Conservation (phyloP, 2,113 vertebrate genomes). For the Solea senegalensis region DNA sequence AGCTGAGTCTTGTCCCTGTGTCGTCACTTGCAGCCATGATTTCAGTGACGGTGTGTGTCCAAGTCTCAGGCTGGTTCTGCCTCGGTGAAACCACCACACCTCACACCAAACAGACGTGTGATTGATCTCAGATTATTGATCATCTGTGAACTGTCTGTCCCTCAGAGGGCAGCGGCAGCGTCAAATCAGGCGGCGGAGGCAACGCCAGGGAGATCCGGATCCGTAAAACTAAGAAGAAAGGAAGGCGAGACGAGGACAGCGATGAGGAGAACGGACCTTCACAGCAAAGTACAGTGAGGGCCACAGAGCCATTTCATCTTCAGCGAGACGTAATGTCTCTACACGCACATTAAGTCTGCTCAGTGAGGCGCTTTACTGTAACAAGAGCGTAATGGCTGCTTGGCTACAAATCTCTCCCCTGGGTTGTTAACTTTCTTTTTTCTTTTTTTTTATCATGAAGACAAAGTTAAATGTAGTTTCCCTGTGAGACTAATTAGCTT, state of each 20-base stretch:
- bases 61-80: no score
- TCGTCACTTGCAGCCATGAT: no score
- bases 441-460: conserved; percentile 12
- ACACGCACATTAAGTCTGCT: conserved; percentile 37
- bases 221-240: conserved; percentile 93
- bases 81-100: no score
- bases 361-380: conserved; percentile 41
- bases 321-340: conserved; percentile 12
- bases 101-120: not conserved
- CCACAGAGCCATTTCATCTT: conserved; percentile 10
- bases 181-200: conserved; percentile 85
- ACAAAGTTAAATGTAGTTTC: conserved; percentile 28
- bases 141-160: conserved; percentile 9
- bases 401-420: conserved; percentile 30
- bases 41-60: no score
- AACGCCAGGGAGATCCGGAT: conserved; percentile 93
- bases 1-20: no score
- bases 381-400: conserved; percentile 43
- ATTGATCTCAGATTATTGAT: not conserved
- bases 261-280: conserved; percentile 86
- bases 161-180: conserved; percentile 90
- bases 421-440: conserved; percentile 27
- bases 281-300: conserved; percentile 66
- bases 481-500: conserved; percentile 52
- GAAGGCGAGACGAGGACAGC: conserved; percentile 89